Evolutionary conservation across 1,140 invertebrate species (phyloP), one percentile per base, ranked within the genome.

Genomic region (Diploscapter pachys): DNA sequence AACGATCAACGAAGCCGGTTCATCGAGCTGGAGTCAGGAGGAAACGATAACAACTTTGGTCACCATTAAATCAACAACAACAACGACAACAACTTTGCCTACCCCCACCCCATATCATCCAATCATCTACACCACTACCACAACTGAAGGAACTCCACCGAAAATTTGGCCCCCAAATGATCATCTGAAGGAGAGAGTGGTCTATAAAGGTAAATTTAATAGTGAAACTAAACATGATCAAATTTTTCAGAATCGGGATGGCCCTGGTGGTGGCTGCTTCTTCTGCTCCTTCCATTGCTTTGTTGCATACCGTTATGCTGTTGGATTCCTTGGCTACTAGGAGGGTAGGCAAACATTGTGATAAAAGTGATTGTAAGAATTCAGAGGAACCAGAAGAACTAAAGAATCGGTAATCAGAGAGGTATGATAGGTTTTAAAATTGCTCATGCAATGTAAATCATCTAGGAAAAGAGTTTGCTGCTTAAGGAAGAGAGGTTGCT

Each of bases 211-310:
- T 31, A 31, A 31, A 31, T 31, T 31, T 31, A 31, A 1, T 31
- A 31, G 31, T 31, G 31, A 31, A 31, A 31, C 31, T 31, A 31
- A 31, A 31, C 0, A 31, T 31, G 31, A 31, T 31, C 31, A 31
- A 31, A 31, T 31, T 31, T 31, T 31, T 1, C 31, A 31, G 31
- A 31, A 31, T 31, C 83, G 48, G 83, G 85, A 62, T 85, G 84
- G 84, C 83, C 83, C 54, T 85, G 83, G 83, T 85, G 83, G 83
- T 85, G 83, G 83, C 75, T 85, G 50, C 68, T 85, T 13, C 68
- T 83, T n/a, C 78, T 83, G 31, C 77, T 85, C 48, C 76, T 86
- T 13, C 68, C 82, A n/a, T 78, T 86, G 13, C 79, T 85, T 11
- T 79, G 85, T 51, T 64, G 74, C 53, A 76, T 84, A 61, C 80